These are phyloP conservation scores for Mormyrops attenuatus DNA, from an alignment of 2,797 vertebrate species.

Conservation along the genomic window DNA sequence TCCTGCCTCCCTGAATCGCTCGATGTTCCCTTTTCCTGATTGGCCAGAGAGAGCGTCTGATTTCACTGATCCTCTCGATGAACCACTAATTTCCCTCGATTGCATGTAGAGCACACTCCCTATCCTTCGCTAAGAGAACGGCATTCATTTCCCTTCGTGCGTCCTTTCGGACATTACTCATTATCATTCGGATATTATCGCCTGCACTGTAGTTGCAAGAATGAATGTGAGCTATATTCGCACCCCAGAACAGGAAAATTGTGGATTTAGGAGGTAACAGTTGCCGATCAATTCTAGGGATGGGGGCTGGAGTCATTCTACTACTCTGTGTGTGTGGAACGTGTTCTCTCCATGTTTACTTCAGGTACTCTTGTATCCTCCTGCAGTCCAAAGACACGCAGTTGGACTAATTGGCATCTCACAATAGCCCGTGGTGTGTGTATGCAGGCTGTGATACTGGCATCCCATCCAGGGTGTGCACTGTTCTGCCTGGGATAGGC, in stretches of 20 bases:
- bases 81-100: neutral
- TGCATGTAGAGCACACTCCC: neutral
- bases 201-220: neutral
- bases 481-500: neutral
- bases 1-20: neutral
- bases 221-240: neutral
- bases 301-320: neutral
- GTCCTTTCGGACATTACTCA: neutral
- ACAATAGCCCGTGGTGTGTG: neutral
- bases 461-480: neutral
- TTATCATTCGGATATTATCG: neutral
- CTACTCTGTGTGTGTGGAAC: neutral
- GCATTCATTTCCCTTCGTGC: neutral
- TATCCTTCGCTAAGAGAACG: neutral
- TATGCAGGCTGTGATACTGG: constrained; percentile 1
- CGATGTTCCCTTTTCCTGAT: neutral
- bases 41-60: neutral
- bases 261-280: neutral
- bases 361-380: neutral
- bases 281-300: neutral
- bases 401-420: neutral
- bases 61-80: neutral
- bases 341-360: neutral
- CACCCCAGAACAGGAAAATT: neutral
- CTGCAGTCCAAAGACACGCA: neutral